Percentiles rank a stretch among this genome's conserved stretches.
Evolutionary conservation across 2,888 invertebrate genomes (phyloP).

Genomic region (Thumatha senex): DNA sequence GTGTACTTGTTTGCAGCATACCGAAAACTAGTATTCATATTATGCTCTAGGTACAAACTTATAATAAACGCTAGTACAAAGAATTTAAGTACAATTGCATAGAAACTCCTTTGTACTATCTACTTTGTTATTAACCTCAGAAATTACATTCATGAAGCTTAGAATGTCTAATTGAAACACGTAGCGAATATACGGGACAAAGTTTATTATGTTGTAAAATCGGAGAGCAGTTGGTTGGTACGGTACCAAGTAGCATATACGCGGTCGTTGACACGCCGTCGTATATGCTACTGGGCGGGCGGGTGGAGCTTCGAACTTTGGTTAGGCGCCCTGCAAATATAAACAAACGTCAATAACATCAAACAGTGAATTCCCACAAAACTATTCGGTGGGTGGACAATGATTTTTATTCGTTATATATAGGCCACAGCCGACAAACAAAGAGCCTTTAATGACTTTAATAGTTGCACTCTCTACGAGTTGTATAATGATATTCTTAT

Average conservation of each 20-base stretch:
- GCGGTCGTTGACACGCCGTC: conserved; percentile 60
- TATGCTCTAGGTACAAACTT: too few species aligned
- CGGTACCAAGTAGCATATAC: too few species aligned
- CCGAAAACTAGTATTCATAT: too few species aligned
- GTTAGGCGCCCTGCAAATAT: conserved; percentile 55
- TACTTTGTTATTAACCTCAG: background rate
- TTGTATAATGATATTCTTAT: conserved; percentile 2
- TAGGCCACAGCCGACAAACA: conserved; percentile 10
- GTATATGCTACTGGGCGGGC: conserved; percentile 50
- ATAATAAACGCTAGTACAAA: too few species aligned
- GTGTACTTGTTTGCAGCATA: too few species aligned
- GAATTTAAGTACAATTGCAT: background rate
- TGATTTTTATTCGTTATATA: conserved; percentile 24
- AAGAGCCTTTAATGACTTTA: conserved; percentile 11
- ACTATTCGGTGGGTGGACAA: conserved; percentile 44
- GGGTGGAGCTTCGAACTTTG: conserved; percentile 31
- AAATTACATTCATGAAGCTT: background rate
- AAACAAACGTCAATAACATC: conserved; percentile 60
- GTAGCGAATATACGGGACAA: conserved; percentile 25
- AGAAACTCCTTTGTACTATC: background rate
- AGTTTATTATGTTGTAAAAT: conserved; percentile 47
- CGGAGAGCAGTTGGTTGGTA: conserved; percentile 43
- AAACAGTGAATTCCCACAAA: conserved; percentile 32
- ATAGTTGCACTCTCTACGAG: conserved; percentile 10
- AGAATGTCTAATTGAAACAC: conserved; percentile 16